A percentile compares a stretch with the other conserved stretches of the same genome.
Conservation (phyloP, 2,888 invertebrate genomes). For the Machimus atricapillus region DNA sequence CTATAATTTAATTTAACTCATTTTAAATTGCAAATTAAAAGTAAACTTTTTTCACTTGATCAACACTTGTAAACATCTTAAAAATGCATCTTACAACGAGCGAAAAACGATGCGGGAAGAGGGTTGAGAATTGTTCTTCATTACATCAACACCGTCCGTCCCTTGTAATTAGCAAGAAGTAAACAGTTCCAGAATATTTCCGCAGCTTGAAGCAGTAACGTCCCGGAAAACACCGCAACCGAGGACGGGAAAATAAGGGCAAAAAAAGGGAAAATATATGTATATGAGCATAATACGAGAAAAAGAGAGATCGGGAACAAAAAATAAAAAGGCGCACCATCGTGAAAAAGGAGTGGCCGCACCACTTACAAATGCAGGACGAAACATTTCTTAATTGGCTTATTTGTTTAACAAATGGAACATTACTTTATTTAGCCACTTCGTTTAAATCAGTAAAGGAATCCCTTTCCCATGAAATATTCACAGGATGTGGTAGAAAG, state of each 20-base stretch:
- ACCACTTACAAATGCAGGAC: constrained; percentile 19
- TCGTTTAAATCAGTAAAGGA: constrained; percentile 38
- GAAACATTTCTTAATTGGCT: constrained; percentile 36
- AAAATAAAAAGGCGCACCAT: background rate
- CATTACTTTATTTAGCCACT: constrained; percentile 33
- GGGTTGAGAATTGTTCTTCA: background rate
- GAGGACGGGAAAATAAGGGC: background rate
- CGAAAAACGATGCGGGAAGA: background rate
- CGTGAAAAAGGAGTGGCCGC: background rate
- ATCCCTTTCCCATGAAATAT: constrained; percentile 30
- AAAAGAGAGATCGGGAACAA: background rate
- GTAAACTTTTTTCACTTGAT: background rate
- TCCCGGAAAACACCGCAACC: background rate
- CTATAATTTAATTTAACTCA: too few relatives aligned
- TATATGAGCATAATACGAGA: background rate
- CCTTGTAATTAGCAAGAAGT: constrained; percentile 5
- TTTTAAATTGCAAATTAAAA: background rate
- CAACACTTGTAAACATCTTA: background rate
- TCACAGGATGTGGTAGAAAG: background rate
- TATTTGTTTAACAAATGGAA: constrained; percentile 35
- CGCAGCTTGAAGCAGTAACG: background rate
- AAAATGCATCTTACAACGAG: background rate
- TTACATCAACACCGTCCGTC: background rate
- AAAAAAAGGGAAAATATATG: background rate
- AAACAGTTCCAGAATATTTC: constrained; percentile 10